These are phyloP conservation scores for Hexactinellida sp. DNA, from an alignment of 37 sponge, comb jelly and placozoan species.

Conservation along the genomic window DNA sequence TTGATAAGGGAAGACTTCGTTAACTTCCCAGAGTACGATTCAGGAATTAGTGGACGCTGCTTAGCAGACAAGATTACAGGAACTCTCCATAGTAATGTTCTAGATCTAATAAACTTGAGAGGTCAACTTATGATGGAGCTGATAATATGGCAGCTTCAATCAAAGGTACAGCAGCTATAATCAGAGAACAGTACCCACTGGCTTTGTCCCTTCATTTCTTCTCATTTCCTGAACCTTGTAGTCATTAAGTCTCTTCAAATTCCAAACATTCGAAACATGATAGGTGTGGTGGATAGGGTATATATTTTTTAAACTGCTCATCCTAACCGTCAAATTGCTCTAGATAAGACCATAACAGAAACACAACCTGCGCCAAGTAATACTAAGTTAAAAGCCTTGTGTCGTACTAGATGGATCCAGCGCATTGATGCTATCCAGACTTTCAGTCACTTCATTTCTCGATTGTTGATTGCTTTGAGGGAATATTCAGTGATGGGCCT, in stretches of 20 bases:
- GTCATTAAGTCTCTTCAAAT: conserved; percentile 28
- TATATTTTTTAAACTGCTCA: conserved; percentile 36
- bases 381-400: conserved; percentile 23
- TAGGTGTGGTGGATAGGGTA: conserved; percentile 29
- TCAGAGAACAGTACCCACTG: conserved; percentile 26
- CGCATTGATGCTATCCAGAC: conserved; percentile 28
- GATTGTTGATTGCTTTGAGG: conserved; percentile 42
- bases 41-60: conserved; percentile 40
- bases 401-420: conserved; percentile 35
- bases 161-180: conserved; percentile 33
- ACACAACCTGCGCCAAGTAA: conserved; percentile 18
- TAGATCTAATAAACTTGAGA: conserved; percentile 35
- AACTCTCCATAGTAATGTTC: conserved; percentile 18
- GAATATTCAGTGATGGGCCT: conserved; percentile 33
- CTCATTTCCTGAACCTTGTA: conserved; percentile 25
- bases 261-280: conserved; percentile 40
- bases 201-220: conserved; percentile 23
- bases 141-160: conserved; percentile 43
- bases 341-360: neutral
- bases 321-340: neutral
- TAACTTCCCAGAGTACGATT: conserved; percentile 38
- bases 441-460: conserved; percentile 29
- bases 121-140: conserved; percentile 68
- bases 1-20: conserved; percentile 41
- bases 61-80: conserved; percentile 37